Base-by-base conservation (phyloP, 23 tunicate genomes). In the Styela plicata region DNA sequence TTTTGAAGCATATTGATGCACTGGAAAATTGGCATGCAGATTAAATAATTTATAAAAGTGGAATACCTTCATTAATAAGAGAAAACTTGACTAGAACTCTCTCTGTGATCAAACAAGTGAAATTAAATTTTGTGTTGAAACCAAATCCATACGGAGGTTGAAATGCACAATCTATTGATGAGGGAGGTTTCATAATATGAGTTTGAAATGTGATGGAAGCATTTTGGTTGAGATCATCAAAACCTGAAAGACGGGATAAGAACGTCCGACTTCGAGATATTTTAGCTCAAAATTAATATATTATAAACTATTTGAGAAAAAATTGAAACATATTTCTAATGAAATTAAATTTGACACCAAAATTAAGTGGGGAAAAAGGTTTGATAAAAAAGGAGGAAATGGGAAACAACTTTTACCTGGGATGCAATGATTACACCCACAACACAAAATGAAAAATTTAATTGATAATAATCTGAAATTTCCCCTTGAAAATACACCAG, bases 191-290 rank as follows among this genome's bases (percentile, higher is more conserved):
- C 19, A 27, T 29, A 67, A 67, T 67, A 16, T 1, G 24, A 25
- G 71, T 67, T 25, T 67, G 19, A 0, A 67, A 18, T 18, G 71
- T 67, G 30, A 67, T 29, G 30, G 71, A 67, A 67, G 71, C 71
- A 67, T 67, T 67, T 67, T 29, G 71, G 30, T 29, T 24, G 0
- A 25, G 19, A 1, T 67, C 71, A 67, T 67, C 71, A 17, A 67
- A 19, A 25, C 71, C 71, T 67, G 2, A 16, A 67, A 1, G 24
- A 67, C n/a, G n/a, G 22, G 24, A 67, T 25, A 0, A 67, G 17
- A 25, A 1, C 18, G 17, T 66, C 17, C 3, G 5, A 66, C 31
- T 5, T 3, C 10, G 17, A n/a, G n/a, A 22, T 67, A 1, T 25
- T 29, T 25, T 67, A 1, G 19, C 1, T 67, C 1, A 67, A 18